Conservation (phyloP, 1,140 invertebrate species). For the Tribolium madens region DNA sequence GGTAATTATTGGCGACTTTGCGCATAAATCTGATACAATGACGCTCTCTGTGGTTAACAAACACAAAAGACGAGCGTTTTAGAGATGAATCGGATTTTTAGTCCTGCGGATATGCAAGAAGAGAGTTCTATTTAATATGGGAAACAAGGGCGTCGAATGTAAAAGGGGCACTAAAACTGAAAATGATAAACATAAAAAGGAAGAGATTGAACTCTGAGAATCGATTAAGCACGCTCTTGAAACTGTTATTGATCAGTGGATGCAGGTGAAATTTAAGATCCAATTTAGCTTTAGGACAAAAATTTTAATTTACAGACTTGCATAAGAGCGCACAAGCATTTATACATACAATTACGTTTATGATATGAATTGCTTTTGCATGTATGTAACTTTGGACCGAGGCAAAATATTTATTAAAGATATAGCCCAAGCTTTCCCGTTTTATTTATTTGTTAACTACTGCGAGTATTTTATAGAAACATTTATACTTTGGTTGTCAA, state of each 20-base stretch:
- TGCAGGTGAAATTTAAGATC: background rate
- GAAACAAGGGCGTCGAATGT: background rate
- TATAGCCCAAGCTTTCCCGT: background rate
- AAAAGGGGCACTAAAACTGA: background rate
- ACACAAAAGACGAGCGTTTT: conserved; percentile 7
- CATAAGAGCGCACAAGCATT: background rate
- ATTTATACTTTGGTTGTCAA: too few relatives aligned
- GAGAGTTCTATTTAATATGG: background rate
- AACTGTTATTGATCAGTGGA: background rate
- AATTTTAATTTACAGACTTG: background rate
- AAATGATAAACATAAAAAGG: background rate
- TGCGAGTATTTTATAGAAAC: too few relatives aligned
- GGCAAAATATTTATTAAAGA: background rate
- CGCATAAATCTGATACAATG: conserved; percentile 31
- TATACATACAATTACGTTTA: background rate
- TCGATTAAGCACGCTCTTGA: background rate
- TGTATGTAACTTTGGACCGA: background rate
- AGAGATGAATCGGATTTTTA: conserved; percentile 14
- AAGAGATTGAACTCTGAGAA: background rate
- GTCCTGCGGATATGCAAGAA: conserved; percentile 10
- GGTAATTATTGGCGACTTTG: conserved; percentile 37
- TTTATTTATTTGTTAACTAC: too few relatives aligned
- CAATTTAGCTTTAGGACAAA: background rate
- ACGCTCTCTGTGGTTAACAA: conserved; percentile 4
- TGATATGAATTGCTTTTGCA: background rate